Evolutionary conservation across 2,888 invertebrate species (phyloP), one percentile per base, ranked within the genome.

Genomic region (Synergus laeviventris): DNA sequence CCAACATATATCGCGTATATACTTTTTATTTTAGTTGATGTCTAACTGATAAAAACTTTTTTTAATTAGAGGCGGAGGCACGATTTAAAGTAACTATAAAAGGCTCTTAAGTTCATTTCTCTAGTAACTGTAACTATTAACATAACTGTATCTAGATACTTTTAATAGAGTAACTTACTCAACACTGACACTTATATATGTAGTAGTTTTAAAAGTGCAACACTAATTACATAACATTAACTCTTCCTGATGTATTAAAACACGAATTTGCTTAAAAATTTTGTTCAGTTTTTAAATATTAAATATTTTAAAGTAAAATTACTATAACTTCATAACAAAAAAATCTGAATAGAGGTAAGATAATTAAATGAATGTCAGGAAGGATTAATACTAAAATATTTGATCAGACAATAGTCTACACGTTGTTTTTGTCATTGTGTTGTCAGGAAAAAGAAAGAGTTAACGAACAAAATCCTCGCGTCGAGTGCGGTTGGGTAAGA

Each of bases 381-480:
- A 62, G 64, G 42, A 12, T 64, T 42, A 64, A 14, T 18, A 36
- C 18, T 21, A 39, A 64, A 21, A 49, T 38, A 61, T 62, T 74
- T 56, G 45, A 59, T 31, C 39, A 64, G 21, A 11, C 18, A 76
- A 75, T 66, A 78, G 73, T 83, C 83, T 87, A 84, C 81, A 86
- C 75, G 82, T 83, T 85, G 80, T 85, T 84, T 87, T 88, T 88
- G 79, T 88, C 84, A 86, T 87, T 89, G 83, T 89, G 88, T 89
- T 89, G 81, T 89, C 87, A 89, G 89, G 89, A 90, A 90, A 90
- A 90, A 89, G 89, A 89, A 89, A 89, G 89, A 89, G 87, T 87
- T 89, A 87, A 84, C 88, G 85, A 89, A 89, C 87, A 90, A 90
- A 88, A 87, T 88, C 86, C 85, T 88, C 85, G 87, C 86, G 79